Base-by-base conservation (phyloP, 2,113 vertebrate genomes). In the Ancistrus triradiatus region DNA sequence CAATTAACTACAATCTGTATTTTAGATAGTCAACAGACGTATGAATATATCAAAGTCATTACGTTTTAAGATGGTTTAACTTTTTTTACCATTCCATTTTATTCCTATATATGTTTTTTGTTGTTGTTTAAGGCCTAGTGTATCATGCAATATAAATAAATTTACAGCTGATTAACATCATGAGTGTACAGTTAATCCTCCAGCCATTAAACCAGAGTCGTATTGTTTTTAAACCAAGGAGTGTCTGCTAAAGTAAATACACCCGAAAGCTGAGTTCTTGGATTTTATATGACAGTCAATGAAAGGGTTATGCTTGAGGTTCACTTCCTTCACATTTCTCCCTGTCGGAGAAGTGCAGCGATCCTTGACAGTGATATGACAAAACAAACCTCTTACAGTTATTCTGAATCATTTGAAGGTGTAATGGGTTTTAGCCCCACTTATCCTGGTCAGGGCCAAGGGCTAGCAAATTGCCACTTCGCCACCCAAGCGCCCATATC, bases 1-100 rank as follows among this genome's bases (percentile, higher is more conserved):
- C 56, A 53, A 63, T 59, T 50, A 66, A 59, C 50, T 74, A 53
- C 68, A 68, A 61, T 73, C 57, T 75, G 59, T 77, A 74, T 72
- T 72, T 72, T 63, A 74, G 59, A 52, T 72, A 47, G 52, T 47
- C 46, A 56, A 63, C 17, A 63, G 28, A 59, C 50, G 31, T 59
- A 69, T 73, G 18, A 43, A 24, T 69, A 59, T 53, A 70, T 55
- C 25, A 47, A 53, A 56, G 44, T 51, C 53, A 59, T 10, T 35
- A 58, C 21, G 22, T 47, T 47, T 37, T n/a, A 10, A 27, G 15
- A 25, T 56, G 27, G 11, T 59, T 58, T 67, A 10, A 52, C 28
- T 49, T n/a, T 70, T 46, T 37, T 59, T 58, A 68, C 28, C 64
- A 60, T 59, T 70, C 49, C 52, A 68, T 73, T 42, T 47, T 55